Percentiles rank a stretch among this genome's conserved stretches.
Evolutionary conservation across 2,797 vertebrate genomes (phyloP).

Genomic region (Darevskia nairensis): DNA sequence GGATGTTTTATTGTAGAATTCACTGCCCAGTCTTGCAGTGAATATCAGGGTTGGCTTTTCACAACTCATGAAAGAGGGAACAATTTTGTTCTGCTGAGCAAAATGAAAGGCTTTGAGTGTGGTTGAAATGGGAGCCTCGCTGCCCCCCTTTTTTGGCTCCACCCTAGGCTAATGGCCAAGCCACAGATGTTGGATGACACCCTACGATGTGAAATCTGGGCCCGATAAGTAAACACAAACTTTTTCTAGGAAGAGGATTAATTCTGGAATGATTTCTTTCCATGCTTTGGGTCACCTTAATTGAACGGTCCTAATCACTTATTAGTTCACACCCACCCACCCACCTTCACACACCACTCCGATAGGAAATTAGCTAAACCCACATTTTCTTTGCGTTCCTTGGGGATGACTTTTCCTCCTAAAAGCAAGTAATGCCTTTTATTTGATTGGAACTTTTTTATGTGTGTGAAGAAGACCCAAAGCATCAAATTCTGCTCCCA

Average conservation of each 20-base stretch:
- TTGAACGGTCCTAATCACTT: background rate
- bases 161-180: constrained; percentile 36
- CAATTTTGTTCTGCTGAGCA: constrained; percentile 2
- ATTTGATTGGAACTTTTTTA: background rate
- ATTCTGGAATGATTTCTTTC: constrained; percentile 36
- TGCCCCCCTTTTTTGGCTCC: constrained; percentile 32
- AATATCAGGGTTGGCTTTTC: constrained; percentile 44
- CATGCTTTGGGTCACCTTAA: background rate
- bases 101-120: constrained; percentile 15
- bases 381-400: background rate
- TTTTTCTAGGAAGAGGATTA: constrained; percentile 43
- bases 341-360: background rate
- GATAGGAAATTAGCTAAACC: background rate
- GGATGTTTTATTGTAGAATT: constrained; percentile 50
- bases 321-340: background rate
- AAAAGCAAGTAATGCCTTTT: background rate
- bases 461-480: background rate
- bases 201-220: constrained; percentile 6
- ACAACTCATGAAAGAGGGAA: constrained; percentile 56
- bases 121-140: background rate
- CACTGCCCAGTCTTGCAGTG: constrained; percentile 47
- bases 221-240: constrained; percentile 3
- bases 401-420: background rate
- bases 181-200: constrained; percentile 5
- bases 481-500: background rate